These are phyloP conservation scores for Rallus limicola DNA, from an alignment of 2,113 vertebrate species.

Conservation along the genomic window DNA sequence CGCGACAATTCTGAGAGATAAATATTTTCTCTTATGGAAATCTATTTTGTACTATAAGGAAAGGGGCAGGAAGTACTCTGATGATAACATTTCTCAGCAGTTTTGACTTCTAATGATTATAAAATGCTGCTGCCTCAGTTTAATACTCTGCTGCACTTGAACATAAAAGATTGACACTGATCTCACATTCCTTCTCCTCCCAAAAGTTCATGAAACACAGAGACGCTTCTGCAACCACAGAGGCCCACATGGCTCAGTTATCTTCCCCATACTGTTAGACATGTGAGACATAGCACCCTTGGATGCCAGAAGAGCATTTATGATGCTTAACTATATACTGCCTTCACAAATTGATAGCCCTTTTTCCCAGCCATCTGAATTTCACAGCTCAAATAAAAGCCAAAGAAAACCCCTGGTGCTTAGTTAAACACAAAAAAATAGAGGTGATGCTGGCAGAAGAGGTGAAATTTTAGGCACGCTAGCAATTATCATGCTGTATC, in stretches of 20 bases:
- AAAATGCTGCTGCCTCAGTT: neutral
- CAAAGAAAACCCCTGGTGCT: neutral
- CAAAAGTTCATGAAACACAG: neutral
- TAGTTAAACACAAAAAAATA: neutral
- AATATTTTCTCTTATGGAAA: conserved; percentile 12
- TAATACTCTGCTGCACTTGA: neutral
- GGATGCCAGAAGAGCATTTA: neutral
- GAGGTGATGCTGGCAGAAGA: neutral
- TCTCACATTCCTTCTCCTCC: neutral
- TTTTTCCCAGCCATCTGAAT: neutral
- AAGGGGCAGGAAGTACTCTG: neutral
- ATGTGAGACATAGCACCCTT: neutral
- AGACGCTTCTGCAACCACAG: neutral
- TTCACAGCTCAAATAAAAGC: neutral
- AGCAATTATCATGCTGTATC: neutral
- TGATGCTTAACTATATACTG: neutral
- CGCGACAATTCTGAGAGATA: neutral
- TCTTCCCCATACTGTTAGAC: neutral
- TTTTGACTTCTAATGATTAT: neutral
- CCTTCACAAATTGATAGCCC: neutral
- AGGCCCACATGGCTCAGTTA: neutral
- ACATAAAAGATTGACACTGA: neutral
- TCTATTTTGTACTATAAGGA: neutral
- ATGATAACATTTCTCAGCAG: neutral
- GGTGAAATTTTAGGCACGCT: neutral